Base-by-base conservation (phyloP, 2,888 invertebrate genomes). In the Panzeria rudis region DNA sequence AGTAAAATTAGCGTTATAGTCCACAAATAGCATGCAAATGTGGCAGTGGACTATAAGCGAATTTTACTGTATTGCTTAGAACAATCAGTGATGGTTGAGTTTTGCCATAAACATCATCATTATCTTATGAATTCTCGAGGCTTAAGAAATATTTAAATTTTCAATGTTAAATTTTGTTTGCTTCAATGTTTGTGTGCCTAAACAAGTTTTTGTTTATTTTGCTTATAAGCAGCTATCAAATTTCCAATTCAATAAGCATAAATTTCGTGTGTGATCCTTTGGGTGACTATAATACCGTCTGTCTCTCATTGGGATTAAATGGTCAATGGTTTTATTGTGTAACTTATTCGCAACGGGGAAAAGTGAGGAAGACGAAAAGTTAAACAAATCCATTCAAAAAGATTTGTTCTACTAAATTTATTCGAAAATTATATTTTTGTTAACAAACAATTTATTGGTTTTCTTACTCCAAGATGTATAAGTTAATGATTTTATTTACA, bases 201-300 rank as follows among this genome's bases (percentile, higher is more conserved):
- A 29, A 29, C 2, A 29, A 2, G 5, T 4, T 29, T 29, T 29
- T 29, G 38, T 38, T 13, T 2, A 38, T 13, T 11, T 11, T 11
- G 3, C 38, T 11, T 11, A 38, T 9, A 35, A 9, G 7, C 6
- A 1, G 35, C 3, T 83, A 87, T 87, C 87, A 86, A 86, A 84
- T 87, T 83, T 86, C 84, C 76, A 84, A 87, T 83, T 87, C 87
- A 87, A 87, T 87, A 84, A 83, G 76, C 83, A 52, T 75, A 13
- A 1, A 11, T 38, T 38, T 38, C 3, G 13, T 38, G 3, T 69
- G 44, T 25, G 56, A 32, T 47, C 35, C 59, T 52, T 69, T 56
- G 32, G 56, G 17, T 35, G 35, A 69, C 41, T 44, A 11, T 54
- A n/a, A n/a, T n/a, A n/a, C n/a, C n/a, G n/a, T 78, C 25, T 35